Conservation (phyloP, 2,888 invertebrate genomes). For the Pterobdella sp. region DNA sequence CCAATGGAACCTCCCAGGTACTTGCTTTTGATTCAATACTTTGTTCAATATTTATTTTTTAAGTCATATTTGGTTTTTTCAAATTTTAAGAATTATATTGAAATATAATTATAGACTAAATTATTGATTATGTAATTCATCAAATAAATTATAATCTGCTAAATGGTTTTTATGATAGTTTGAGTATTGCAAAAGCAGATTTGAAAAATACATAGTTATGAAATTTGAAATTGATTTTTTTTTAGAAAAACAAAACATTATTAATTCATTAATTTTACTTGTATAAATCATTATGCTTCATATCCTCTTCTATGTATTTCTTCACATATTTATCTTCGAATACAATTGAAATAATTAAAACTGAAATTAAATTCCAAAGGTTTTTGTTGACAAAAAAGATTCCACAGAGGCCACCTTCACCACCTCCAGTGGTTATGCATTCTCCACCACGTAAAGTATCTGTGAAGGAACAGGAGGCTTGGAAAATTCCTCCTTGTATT, state of each 20-base stretch:
- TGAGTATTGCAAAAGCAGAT: background rate
- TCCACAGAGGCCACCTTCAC: constrained; percentile 93
- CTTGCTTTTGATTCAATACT: constrained; percentile 35
- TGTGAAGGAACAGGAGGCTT: constrained; percentile 96
- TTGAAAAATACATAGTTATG: too few relatives aligned
- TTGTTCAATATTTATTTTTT: background rate
- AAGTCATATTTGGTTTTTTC: too few relatives aligned
- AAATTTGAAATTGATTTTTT: too few relatives aligned
- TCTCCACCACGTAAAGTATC: constrained; percentile 92
- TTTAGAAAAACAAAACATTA: too few relatives aligned
- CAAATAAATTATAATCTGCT: too few relatives aligned
- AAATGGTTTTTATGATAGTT: background rate
- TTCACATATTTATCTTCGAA: background rate
- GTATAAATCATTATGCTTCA: background rate
- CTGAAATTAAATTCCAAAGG: background rate
- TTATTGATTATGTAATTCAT: too few relatives aligned
- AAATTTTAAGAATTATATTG: too few relatives aligned
- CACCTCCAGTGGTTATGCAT: constrained; percentile 95
- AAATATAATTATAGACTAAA: too few relatives aligned
- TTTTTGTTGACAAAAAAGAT: constrained; percentile 70
- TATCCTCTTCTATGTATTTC: background rate
- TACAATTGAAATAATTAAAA: background rate
- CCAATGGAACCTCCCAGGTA: constrained; percentile 98
- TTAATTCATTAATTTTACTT: background rate
- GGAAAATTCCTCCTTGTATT: constrained; percentile 98